A percentile compares a stretch with the other conserved stretches of the same genome.
Evolutionary conservation across 2,797 vertebrate genomes (phyloP).

Genomic region (Eulemur albifrons): DNA sequence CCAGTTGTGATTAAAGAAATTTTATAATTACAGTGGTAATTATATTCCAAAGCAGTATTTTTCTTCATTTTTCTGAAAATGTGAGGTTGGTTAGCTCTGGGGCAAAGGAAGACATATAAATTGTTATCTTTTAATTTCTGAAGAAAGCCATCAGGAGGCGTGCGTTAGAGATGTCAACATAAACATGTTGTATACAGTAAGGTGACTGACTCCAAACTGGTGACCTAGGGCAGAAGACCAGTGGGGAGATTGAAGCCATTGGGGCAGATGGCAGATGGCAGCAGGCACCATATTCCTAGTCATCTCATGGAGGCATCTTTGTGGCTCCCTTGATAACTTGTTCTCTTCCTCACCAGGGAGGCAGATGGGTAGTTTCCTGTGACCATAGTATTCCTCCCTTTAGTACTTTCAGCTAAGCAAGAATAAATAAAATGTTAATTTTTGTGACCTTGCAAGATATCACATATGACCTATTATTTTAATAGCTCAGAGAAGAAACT

Average conservation of each 20-base stretch:
- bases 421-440: slow-evolving; percentile 25
- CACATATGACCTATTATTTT: slow-evolving; percentile 11
- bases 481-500: neutral
- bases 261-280: neutral
- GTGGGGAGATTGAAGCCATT: neutral
- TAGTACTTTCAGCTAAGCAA: neutral
- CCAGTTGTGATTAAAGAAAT: neutral
- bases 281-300: neutral
- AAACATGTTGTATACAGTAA: neutral
- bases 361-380: neutral
- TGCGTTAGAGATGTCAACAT: neutral
- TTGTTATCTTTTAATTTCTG: slow-evolving; percentile 22
- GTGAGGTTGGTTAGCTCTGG: neutral
- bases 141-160: neutral
- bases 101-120: neutral
- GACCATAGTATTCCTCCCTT: neutral
- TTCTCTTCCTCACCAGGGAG: neutral
- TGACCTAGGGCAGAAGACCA: neutral
- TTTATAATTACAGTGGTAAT: neutral
- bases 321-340: neutral
- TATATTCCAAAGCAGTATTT: neutral
- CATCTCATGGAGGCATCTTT: neutral
- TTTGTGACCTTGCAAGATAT: neutral
- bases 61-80: slow-evolving; percentile 39
- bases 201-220: neutral